phyloP scores from a whole-genome alignment of 1,140 invertebrate species.

The Plectus sambesii region DNA sequence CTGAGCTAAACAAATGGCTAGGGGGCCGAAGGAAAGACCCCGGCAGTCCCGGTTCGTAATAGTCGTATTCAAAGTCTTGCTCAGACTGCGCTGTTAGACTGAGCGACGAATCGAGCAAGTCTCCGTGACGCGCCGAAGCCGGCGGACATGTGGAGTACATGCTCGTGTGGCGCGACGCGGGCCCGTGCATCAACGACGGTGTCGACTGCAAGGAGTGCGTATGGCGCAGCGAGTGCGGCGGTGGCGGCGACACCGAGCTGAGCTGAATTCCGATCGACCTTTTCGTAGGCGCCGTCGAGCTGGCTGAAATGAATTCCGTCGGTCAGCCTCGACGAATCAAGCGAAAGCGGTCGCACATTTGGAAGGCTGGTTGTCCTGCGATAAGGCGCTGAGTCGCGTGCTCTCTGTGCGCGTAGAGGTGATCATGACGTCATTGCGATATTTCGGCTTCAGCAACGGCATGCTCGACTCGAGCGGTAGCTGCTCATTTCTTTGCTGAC shows the following conservation, averaged over 20 bases:
- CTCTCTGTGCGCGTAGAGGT: too few relatives aligned
- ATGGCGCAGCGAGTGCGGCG: neutral
- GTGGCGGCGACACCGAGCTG: conserved; percentile 1
- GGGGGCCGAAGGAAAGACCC: conserved; percentile 2
- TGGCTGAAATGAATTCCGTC: neutral
- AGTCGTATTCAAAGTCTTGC: conserved; percentile 8
- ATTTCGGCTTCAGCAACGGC: too few relatives aligned
- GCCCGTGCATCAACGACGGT: neutral
- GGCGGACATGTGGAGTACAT: too few relatives aligned
- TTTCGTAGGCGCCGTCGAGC: conserved; percentile 1
- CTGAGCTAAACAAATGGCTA: conserved; percentile 2
- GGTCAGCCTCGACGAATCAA: conserved; percentile 3
- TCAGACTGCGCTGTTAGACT: neutral
- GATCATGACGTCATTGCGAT: too few relatives aligned
- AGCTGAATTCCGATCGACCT: conserved; percentile 10
- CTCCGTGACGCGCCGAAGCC: neutral
- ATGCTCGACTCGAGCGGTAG: too few relatives aligned
- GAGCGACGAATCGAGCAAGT: conserved; percentile 1
- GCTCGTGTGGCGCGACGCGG: conserved; percentile 1
- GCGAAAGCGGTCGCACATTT: neutral
- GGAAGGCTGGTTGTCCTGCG: neutral
- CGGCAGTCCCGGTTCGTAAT: conserved; percentile 6
- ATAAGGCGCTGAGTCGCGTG: conserved; percentile 3
- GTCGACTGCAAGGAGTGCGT: conserved; percentile 9
- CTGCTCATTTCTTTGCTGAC: too few relatives aligned